phyloP scores from a whole-genome alignment of 2,113 vertebrate genomes.

The Actinemys pallida region DNA sequence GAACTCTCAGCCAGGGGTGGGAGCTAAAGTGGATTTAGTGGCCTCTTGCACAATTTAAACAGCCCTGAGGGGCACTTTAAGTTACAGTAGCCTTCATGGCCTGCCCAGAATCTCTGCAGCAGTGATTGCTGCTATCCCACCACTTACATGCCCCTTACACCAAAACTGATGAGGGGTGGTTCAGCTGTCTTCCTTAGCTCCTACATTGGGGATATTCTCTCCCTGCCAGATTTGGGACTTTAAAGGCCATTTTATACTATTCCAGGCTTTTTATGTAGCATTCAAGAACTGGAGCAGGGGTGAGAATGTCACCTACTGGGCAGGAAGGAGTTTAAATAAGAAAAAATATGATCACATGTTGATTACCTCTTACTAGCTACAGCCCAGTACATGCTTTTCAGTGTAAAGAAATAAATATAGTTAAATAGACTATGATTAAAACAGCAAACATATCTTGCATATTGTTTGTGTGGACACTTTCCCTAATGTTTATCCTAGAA shows the following conservation, averaged over 20 bases:
- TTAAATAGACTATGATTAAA: constrained; percentile 40
- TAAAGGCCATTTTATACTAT: neutral
- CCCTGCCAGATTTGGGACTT: neutral
- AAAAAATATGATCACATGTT: neutral
- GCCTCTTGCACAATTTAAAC: neutral
- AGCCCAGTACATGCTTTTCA: neutral
- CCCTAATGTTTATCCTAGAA: constrained; percentile 2
- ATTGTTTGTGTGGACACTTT: constrained; percentile 1
- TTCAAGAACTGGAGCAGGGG: neutral
- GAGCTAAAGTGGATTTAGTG: neutral
- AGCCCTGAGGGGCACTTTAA: neutral
- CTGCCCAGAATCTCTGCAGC: constrained; percentile 11
- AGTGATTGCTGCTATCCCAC: constrained; percentile 7
- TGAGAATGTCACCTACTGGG: neutral
- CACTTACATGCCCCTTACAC: neutral
- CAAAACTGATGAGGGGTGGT: neutral
- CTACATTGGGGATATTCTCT: neutral
- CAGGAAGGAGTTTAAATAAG: neutral
- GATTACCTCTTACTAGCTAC: neutral
- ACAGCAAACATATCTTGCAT: neutral
- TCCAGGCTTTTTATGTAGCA: neutral
- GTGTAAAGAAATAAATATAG: neutral
- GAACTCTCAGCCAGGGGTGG: neutral
- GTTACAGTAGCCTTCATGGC: neutral
- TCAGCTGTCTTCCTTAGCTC: constrained; percentile 5